A percentile compares a stretch with the other conserved stretches of the same genome.
phyloP scores from a whole-genome alignment of 2,113 vertebrate genomes.

The Microcebus jonahi region DNA sequence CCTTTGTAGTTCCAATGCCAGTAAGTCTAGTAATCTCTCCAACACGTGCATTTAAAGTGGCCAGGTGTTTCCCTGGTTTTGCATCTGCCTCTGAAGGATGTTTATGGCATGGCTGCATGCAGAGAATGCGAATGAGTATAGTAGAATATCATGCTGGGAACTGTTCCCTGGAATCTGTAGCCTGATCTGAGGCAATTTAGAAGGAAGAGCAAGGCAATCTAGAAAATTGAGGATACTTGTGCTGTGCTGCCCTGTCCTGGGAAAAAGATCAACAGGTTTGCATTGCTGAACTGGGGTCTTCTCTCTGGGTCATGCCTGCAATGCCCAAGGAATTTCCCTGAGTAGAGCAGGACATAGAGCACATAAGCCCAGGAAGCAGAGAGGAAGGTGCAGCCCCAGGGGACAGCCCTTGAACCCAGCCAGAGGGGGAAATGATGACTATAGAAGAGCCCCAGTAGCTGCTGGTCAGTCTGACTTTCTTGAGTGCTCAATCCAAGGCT shows the following conservation, averaged over 20 bases:
- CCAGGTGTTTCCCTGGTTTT: slow-evolving; percentile 54
- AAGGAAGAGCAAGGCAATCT: slow-evolving; percentile 50
- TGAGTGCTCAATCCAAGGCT: background rate
- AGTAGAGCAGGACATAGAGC: background rate
- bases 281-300: background rate
- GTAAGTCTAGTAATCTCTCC: background rate
- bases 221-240: background rate
- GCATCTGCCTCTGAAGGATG: slow-evolving; percentile 40
- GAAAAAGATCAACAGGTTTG: background rate
- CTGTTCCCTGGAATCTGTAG: slow-evolving; percentile 39
- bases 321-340: slow-evolving; percentile 47
- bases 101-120: slow-evolving; percentile 14
- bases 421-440: background rate
- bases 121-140: background rate
- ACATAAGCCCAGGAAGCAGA: background rate
- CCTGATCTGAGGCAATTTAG: background rate
- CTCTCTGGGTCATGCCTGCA: slow-evolving; percentile 39
- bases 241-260: slow-evolving; percentile 55
- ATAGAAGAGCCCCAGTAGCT: background rate
- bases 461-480: background rate
- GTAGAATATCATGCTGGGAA: slow-evolving; percentile 58
- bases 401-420: background rate
- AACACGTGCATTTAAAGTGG: slow-evolving; percentile 18
- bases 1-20: slow-evolving; percentile 19
- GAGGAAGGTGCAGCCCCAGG: background rate